A percentile compares a stretch with the other conserved stretches of the same genome.
Evolutionary conservation across 2,888 invertebrate genomes (phyloP).

Genomic region (Bugula neritina): DNA sequence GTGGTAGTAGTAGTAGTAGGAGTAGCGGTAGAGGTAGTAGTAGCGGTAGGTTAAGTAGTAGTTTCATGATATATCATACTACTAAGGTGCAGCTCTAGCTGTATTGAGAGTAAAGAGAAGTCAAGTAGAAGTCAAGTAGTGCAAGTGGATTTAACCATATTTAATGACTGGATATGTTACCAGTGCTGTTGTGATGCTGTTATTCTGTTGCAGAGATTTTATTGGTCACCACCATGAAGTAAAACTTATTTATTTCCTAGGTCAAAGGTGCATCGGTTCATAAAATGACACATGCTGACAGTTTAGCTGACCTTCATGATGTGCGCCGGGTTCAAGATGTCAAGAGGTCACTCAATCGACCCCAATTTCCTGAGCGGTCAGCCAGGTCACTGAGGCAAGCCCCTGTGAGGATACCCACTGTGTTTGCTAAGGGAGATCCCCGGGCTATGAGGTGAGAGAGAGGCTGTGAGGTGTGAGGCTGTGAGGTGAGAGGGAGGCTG

Average conservation of each 20-base stretch:
- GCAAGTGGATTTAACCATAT: not conserved
- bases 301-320: not conserved
- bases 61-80: no score
- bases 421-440: conserved; percentile 37
- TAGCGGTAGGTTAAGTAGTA: no score
- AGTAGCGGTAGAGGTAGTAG: no score
- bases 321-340: not conserved
- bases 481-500: not conserved
- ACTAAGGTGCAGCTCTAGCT: no score
- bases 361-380: not conserved
- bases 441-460: conserved; percentile 19
- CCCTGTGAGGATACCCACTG: conserved; percentile 42
- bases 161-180: no score
- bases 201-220: no score
- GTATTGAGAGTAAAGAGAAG: not conserved
- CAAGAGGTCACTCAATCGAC: not conserved
- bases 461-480: not conserved
- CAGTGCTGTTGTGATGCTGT: no score
- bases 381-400: conserved; percentile 29
- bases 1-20: no score
- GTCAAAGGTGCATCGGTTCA: not conserved
- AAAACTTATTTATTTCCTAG: no score
- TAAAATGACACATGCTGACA: not conserved
- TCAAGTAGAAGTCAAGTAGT: not conserved
- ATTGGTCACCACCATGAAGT: no score